Evolutionary conservation across 2,888 invertebrate species (phyloP), one percentile per base, ranked within the genome.

Genomic region (Melangyna quadrimaculata): DNA sequence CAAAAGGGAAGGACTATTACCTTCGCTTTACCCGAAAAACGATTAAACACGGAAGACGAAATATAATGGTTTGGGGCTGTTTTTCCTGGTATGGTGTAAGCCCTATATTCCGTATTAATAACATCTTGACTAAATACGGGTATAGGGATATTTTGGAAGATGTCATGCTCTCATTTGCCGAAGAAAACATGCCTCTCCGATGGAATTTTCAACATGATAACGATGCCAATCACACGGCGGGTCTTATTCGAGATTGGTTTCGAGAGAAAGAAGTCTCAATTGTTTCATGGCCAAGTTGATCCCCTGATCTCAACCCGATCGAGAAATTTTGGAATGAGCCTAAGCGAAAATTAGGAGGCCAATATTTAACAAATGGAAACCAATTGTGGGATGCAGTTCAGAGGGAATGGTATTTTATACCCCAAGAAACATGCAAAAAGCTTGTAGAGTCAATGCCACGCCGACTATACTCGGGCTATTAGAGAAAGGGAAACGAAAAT

Each of bases 271-370:
- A n/a, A n/a, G n/a, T n/a, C n/a, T n/a, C n/a, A n/a, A n/a, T n/a
- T n/a, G n/a, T n/a, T n/a, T 35, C 29, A 22, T 87, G 87, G 83
- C 84, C 88, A 27, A 70, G 83, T 32, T 82, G 83, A 35, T 80
- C 74, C 5, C 77, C 83, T 10, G 86, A 87, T 70, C 77, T 87
- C 27, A 87, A 87, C 63, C 82, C 80, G 1, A 88, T 87, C 43
- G 79, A 87, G 69, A 87, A 87, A 55, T 27, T 57, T 45, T 87
- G 87, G 65, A 73, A 57, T 51, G 32, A 55, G 43, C 70, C 55
- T 8, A 57, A 55, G 53, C 27, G 14, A 40, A 40, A 70, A n/a
- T 27, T 53, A 37, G 22, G 53, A n/a, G 40, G 40, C 27, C 70
- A 55, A 40, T 70, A 37, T 51, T 55, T 43, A 10, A 40, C 53